A percentile compares a stretch with the other conserved stretches of the same genome.
Evolutionary conservation across 2,888 invertebrate species (phyloP).

Genomic region (Hypena proboscidalis): DNA sequence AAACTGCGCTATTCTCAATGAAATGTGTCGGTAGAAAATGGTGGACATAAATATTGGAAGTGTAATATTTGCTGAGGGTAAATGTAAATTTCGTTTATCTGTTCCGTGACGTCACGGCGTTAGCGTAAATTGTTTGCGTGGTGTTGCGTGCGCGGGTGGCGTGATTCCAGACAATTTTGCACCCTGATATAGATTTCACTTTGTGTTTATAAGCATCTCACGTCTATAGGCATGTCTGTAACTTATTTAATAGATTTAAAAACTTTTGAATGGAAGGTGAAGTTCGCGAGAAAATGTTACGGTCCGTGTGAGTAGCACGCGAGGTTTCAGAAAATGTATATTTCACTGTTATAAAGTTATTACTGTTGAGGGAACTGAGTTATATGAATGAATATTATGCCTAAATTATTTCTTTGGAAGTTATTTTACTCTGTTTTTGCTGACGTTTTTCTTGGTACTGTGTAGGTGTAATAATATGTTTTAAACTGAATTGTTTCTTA

Average conservation of each 20-base stretch:
- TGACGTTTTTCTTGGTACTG: no score
- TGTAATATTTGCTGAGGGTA: constrained; percentile 28
- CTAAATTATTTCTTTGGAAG: constrained; percentile 20
- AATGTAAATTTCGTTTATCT: constrained; percentile 30
- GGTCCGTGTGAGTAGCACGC: constrained; percentile 32
- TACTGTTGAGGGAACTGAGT: constrained; percentile 17
- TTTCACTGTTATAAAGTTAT: constrained; percentile 21
- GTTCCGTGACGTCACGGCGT: constrained; percentile 37
- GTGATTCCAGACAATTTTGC: constrained; percentile 41
- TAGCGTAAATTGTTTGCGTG: constrained; percentile 26
- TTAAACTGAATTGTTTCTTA: no score
- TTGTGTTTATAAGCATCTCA: constrained; percentile 32
- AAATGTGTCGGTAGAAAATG: constrained; percentile 31
- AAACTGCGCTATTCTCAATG: constrained; percentile 24
- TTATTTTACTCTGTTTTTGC: no score
- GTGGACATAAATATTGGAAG: constrained; percentile 29
- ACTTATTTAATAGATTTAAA: constrained; percentile 55
- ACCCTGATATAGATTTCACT: constrained; percentile 32
- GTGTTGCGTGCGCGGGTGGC: constrained; percentile 23
- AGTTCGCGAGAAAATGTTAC: constrained; percentile 35
- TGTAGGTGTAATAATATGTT: no score
- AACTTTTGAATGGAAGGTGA: constrained; percentile 51
- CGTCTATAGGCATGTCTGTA: constrained; percentile 24
- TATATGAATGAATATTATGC: constrained; percentile 14
- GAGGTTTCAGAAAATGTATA: constrained; percentile 24